Evolutionary conservation across 2,888 invertebrate species (phyloP), one percentile per base, ranked within the genome.

Genomic region (Dynastes hyllus): DNA sequence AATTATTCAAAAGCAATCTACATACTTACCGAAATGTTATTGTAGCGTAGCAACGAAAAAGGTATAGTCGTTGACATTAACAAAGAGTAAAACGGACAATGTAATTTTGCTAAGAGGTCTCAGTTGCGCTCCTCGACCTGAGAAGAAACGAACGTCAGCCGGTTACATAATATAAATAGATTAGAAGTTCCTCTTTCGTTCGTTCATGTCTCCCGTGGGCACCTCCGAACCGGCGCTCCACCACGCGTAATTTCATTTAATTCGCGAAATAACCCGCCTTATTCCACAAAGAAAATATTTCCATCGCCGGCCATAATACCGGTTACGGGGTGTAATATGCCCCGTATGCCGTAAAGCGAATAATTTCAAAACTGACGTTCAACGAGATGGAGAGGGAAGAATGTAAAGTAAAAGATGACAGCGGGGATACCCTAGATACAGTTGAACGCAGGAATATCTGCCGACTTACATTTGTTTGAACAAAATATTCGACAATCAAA

Each of bases 211-310:
- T 61, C 73, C 61, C 73, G 73, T 75, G 73, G 73, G 73, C 73
- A 75, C 45, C 73, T n/a, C 73, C 27, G 61, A 27, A 61, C 73
- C 61, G 45, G 61, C 73, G 73, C 73, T 61, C 40, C 61, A 45
- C 61, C 71, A 78, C 78, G 78, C 70, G 78, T 71, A 78, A 78
- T 78, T 78, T 71, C 78, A 71, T 78, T 78, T 78, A 69, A 78
- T 78, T 78, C 70, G 70, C 53, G 70, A 71, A 78, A 78, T 78
- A 78, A 78, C 63, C 58, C 45, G 71, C 63, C 71, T 78, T 78
- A 71, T 78, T 78, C 61, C 50, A 51, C 78, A 71, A 78, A 78
- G 78, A 78, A 78, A 78, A 71, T 78, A 78, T 78, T 71, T 71
- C 67, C 78, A 78, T 78, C 55, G 78, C 61, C 63, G 71, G 61